Conservation (phyloP, 2,113 vertebrate species). For the Mionectes macconnelli region DNA sequence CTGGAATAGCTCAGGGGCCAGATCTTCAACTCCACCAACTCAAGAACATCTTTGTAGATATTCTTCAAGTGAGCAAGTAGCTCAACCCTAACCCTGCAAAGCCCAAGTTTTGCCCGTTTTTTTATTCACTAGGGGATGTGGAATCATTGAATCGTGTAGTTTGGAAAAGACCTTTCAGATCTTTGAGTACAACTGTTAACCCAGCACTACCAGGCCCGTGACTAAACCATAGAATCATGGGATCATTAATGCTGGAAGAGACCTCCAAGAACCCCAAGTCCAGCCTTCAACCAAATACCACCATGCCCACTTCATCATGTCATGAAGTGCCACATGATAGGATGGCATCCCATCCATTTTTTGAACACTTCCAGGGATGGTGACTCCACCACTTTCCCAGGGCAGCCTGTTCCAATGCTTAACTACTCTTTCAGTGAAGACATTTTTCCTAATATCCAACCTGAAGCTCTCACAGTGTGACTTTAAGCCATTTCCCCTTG, state of each 20-base stretch:
- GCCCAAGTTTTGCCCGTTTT: neutral
- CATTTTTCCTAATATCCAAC: neutral
- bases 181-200: neutral
- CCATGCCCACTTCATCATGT: neutral
- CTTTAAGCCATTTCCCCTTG: neutral
- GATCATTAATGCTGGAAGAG: neutral
- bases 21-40: neutral
- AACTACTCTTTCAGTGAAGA: neutral
- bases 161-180: neutral
- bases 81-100: neutral
- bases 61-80: neutral
- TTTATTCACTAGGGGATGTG: neutral
- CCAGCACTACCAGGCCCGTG: neutral
- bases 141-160: accelerated
- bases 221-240: neutral
- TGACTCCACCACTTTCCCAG: neutral
- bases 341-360: neutral
- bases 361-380: neutral
- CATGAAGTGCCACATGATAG: too few species aligned
- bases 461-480: accelerated
- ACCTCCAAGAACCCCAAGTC: neutral
- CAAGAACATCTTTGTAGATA: neutral
- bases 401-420: neutral
- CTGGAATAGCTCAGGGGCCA: neutral
- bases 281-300: accelerated